Conservation (phyloP, 2,113 vertebrate species). For the Gadus chalcogrammus region DNA sequence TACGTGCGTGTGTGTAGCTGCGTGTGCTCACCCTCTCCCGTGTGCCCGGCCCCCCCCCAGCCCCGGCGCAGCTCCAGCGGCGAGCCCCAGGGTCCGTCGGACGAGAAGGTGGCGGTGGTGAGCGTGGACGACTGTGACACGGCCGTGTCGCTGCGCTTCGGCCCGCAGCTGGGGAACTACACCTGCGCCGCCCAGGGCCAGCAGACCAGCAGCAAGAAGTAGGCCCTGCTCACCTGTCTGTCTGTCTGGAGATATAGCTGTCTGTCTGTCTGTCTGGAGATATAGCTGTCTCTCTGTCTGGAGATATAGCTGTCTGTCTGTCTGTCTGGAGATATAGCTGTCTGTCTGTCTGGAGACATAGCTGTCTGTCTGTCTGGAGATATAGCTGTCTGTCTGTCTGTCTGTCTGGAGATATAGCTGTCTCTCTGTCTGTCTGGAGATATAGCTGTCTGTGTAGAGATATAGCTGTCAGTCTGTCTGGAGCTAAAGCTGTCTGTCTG, state of each 20-base stretch:
- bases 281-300: no score
- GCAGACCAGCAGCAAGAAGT: constrained; percentile 98
- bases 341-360: no score
- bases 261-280: background rate
- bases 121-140: constrained; percentile 92
- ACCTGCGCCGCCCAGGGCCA: constrained; percentile 91
- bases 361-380: no score
- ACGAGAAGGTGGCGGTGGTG: constrained; percentile 93
- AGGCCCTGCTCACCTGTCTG: constrained; percentile 51
- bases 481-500: no score
- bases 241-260: background rate
- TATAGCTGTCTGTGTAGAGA: no score
- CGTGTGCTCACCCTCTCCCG: no score
- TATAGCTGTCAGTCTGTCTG: no score
- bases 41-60: constrained; percentile 58
- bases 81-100: constrained; percentile 90
- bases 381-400: no score
- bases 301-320: no score
- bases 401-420: no score
- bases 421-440: no score
- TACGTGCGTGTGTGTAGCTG: background rate
- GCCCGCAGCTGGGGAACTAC: constrained; percentile 89
- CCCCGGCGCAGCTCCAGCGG: constrained; percentile 85
- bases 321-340: no score
- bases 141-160: constrained; percentile 88